Evolutionary conservation across 2,888 invertebrate genomes (phyloP), one percentile per base, ranked within the genome.

Genomic region (Brenthis hecate): DNA sequence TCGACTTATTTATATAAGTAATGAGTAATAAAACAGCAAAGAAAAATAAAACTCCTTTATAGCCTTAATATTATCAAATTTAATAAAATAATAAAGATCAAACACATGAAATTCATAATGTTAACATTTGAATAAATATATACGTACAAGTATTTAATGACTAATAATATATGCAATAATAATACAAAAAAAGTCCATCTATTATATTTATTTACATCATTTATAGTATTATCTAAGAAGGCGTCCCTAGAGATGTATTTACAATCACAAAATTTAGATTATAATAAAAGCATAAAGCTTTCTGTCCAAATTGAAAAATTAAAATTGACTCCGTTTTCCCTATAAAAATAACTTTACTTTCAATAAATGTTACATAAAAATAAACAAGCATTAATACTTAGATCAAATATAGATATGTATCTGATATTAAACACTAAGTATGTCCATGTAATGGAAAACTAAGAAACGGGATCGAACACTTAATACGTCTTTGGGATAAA

Each of bases 171-270:
- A 69, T 66, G 62, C 69, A 62, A 56, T 71, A 56, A 68, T 58
- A 58, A 63, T 73, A 70, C 54, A 65, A 68, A 68, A 68, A 58
- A 78, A 78, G 73, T 72, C 75, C 71, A 77, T 75, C 77, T 81
- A 79, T 61, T 76, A 50, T 76, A 78, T 75, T 77, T 78, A 78
- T 75, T 78, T 78, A 80, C 78, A 81, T 74, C 56, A 61, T 47
- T 66, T 79, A 77, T 68, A 80, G 77, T 81, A 78, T 80, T 81
- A 81, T 84, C 89, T 90, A 90, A 85, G 89, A 91, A 91, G 91
- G 91, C 91, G 81, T 83, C 85, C 80, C 89, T 90, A 90, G 85
- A 83, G 75, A 72, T 80, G 81, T 77, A 76, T 78, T 74, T 77
- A 79, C 78, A 77, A 58, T 76, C 65, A 72, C 68, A 70, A 70